These are phyloP conservation scores for Cottus gobio DNA, from an alignment of 2,113 vertebrate genomes.

Conservation along the genomic window DNA sequence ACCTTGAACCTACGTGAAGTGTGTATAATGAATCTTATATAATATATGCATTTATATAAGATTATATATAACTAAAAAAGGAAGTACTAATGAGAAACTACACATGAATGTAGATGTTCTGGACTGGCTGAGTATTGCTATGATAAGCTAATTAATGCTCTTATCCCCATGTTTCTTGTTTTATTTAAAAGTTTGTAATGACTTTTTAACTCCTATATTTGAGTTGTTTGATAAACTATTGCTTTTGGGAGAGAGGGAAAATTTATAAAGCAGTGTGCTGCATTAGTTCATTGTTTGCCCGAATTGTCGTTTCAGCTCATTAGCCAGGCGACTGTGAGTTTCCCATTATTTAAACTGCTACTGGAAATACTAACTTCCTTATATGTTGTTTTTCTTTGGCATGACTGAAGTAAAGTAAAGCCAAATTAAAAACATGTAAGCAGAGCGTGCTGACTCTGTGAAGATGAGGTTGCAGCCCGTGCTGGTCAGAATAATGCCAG, in stretches of 20 bases:
- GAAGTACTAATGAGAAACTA: not conserved
- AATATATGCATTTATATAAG: not conserved
- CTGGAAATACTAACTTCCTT: not conserved
- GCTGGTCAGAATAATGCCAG: slow-evolving; percentile 79
- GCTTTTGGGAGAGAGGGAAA: not conserved
- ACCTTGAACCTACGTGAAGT: not conserved
- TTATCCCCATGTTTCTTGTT: not conserved
- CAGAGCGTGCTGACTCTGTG: not conserved
- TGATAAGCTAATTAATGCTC: not conserved
- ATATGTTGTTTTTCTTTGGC: not conserved
- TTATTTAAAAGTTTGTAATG: not conserved
- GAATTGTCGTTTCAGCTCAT: not conserved
- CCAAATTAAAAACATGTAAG: not conserved
- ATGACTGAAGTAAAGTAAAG: not conserved
- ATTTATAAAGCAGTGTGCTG: not conserved
- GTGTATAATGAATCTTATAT: not conserved
- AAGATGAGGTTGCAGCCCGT: slow-evolving; percentile 37
- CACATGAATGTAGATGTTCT: not conserved
- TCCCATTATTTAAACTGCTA: not conserved
- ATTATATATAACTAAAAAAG: not conserved
- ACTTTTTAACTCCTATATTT: not conserved
- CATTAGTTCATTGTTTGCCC: not conserved
- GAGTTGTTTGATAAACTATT: not conserved
- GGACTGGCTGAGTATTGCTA: not conserved
- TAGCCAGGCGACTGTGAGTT: not conserved